Evolutionary conservation across 2,888 invertebrate genomes (phyloP).

Genomic region (Tanytarsus gracilentus): DNA sequence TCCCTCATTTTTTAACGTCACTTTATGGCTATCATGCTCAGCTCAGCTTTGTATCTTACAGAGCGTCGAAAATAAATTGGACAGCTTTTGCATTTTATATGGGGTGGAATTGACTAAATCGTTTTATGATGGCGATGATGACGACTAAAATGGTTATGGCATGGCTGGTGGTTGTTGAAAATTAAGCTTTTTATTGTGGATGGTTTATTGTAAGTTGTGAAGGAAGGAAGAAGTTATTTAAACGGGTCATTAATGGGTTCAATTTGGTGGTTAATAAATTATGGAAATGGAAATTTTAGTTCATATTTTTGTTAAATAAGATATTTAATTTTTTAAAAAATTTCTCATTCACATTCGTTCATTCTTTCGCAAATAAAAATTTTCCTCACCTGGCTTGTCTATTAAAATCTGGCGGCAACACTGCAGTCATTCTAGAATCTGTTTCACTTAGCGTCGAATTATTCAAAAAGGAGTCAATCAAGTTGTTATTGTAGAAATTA

Average conservation of each 20-base stretch:
- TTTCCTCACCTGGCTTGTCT: slow-evolving; percentile 42
- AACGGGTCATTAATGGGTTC: neutral
- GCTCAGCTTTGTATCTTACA: too few species aligned
- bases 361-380: neutral
- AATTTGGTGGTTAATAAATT: neutral
- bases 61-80: too few species aligned
- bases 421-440: slow-evolving; percentile 27
- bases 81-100: too few species aligned
- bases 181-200: too few species aligned
- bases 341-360: neutral
- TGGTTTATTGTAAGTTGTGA: too few species aligned
- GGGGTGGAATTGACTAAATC: too few species aligned
- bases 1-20: too few species aligned
- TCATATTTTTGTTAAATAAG: neutral
- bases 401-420: slow-evolving; percentile 37
- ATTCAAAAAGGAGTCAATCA: slow-evolving; percentile 25
- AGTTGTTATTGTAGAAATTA: slow-evolving; percentile 22
- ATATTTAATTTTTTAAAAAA: neutral
- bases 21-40: too few species aligned
- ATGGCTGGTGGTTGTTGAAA: too few species aligned
- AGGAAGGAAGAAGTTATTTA: neutral
- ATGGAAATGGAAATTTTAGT: neutral
- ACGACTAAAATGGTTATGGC: too few species aligned
- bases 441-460: slow-evolving; percentile 12
- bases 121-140: too few species aligned